Conservation (phyloP, 2,888 invertebrate genomes). For the Catonia carolina region DNA sequence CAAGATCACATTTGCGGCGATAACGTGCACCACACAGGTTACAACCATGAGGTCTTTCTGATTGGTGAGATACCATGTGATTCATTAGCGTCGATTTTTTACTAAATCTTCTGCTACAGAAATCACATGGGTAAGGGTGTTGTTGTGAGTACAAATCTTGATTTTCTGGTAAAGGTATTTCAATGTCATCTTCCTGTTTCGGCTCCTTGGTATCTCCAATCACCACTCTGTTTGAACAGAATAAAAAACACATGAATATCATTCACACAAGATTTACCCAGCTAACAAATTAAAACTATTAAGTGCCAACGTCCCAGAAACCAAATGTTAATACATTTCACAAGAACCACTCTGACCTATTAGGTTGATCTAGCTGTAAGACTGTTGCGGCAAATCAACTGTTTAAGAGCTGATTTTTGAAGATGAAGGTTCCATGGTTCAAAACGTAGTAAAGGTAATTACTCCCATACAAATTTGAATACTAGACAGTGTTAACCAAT, state of each 20-base stretch:
- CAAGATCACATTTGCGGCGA: slow-evolving; percentile 69
- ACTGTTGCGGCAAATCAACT: no score
- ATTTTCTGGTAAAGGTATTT: slow-evolving; percentile 73
- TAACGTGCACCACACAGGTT: slow-evolving; percentile 76
- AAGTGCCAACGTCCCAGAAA: not conserved
- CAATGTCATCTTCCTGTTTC: slow-evolving; percentile 48
- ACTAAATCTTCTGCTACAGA: slow-evolving; percentile 73
- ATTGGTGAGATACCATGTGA: slow-evolving; percentile 82
- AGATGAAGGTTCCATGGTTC: no score
- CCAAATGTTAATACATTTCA: not conserved
- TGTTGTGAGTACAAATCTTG: slow-evolving; percentile 44
- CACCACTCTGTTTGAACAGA: slow-evolving; percentile 18
- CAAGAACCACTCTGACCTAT: not conserved
- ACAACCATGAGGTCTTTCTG: slow-evolving; percentile 73
- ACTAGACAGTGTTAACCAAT: no score
- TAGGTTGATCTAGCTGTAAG: no score
- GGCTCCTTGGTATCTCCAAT: slow-evolving; percentile 21
- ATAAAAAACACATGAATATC: no score
- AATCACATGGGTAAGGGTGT: slow-evolving; percentile 74
- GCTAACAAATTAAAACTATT: not conserved
- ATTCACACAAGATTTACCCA: no score
- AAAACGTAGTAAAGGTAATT: no score
- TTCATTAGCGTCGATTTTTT: slow-evolving; percentile 79
- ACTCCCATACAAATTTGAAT: no score
- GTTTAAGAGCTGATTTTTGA: no score